Evolutionary conservation across 2,113 vertebrate genomes (phyloP), one percentile per base, ranked within the genome.

Genomic region (Ramphastos sulfuratus): DNA sequence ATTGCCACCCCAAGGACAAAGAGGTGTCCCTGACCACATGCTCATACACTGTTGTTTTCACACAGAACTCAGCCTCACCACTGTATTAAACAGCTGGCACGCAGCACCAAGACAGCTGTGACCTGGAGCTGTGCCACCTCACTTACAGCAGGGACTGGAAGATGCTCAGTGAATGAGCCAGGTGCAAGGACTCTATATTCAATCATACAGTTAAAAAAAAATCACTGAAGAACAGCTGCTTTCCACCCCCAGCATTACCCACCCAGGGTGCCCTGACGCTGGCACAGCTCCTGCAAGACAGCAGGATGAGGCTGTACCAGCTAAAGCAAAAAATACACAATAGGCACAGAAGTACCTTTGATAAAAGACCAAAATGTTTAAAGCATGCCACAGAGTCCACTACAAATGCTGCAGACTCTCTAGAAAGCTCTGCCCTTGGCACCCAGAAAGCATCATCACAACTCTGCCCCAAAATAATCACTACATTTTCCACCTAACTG

Each of bases 241-340:
- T 58, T 23, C 48, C 55, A 42, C 9, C 20, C 20, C 18, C 25
- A 35, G 73, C 5, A 2, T 54, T 10, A 35, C 14, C 56, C 35
- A 4, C 25, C 28, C 15, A 7, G 56, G 1, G 10, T 9, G 37
- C 33, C 17, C 25, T 0, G 2, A 28, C 2, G 2, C 1, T 28
- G 48, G 61, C 90, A 83, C 20, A 52, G 56, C 14, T n/a, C 25
- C 55, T 25, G 15, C 1, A 3, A 12, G 63, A 27, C 19, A 15
- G 23, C 35, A 46, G 50, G 35, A 37, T 14, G 48, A 39, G 52
- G 35, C 31, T 25, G n/a, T 9, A 14, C 37, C 61, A 35, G 33
- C 69, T 61, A 17, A 30, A 55, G n/a, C 23, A 10, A 1, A 54
- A 58, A 54, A 58, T 7, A 59, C 1, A 23, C 30, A 48, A 10